These are phyloP conservation scores for Ardeotis arabs DNA, from an alignment of 2,113 vertebrate genomes.

Conservation along the genomic window DNA sequence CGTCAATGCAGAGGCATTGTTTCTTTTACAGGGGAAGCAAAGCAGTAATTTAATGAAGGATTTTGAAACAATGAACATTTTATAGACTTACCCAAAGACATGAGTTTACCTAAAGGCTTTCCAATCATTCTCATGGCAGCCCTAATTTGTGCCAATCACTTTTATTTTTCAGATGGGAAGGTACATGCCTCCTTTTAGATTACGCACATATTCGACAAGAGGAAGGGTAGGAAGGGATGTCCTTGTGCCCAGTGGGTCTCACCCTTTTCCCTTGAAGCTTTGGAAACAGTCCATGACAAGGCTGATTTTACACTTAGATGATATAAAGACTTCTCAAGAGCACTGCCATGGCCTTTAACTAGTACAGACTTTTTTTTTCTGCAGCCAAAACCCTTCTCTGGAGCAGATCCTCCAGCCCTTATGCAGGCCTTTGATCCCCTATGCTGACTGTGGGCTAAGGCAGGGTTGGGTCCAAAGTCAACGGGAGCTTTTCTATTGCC, in stretches of 20 bases:
- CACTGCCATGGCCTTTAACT: not conserved
- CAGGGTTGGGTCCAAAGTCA: not conserved
- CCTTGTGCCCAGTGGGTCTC: not conserved
- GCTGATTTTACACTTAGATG: not conserved
- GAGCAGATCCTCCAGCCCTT: not conserved
- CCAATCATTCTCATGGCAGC: accelerated
- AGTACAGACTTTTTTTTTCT: not conserved
- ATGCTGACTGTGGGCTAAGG: not conserved
- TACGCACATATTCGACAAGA: not conserved
- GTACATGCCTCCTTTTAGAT: not conserved
- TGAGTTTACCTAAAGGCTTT: not conserved
- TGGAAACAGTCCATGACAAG: not conserved
- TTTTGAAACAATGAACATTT: not conserved
- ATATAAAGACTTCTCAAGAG: not conserved
- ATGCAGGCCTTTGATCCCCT: accelerated
- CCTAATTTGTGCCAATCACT: not conserved
- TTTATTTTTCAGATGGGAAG: not conserved
- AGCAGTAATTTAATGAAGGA: not conserved
- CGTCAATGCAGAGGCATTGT: not conserved
- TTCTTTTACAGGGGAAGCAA: not conserved
- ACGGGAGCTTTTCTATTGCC: not conserved
- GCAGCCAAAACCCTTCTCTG: not conserved
- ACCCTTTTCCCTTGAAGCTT: not conserved
- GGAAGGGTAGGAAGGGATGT: not conserved
- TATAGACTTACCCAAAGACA: not conserved